Evolutionary conservation across 2,113 vertebrate genomes (phyloP), one percentile per base, ranked within the genome.

Genomic region (Epinephelus lanceolatus): DNA sequence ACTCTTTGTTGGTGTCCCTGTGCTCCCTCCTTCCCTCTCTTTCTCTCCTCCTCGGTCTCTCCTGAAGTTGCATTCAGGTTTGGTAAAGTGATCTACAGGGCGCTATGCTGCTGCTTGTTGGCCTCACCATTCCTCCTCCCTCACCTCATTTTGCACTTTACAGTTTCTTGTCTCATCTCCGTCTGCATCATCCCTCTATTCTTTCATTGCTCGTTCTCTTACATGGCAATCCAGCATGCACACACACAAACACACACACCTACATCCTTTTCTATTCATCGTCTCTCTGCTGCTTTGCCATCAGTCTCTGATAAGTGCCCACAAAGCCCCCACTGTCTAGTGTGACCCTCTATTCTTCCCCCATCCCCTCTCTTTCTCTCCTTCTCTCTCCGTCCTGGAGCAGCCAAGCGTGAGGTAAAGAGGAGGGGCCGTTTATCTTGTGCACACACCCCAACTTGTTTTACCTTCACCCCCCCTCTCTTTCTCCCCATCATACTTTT

Each of bases 291-390:
- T 81, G 85, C 92, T 88, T 89, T 84, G 25, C 67, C 94, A 94
- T 90, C 91, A 85, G 84, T 86, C 84, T 83, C 79, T 91, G 96
- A 96, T 97, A 96, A 96, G 94, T 92, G 93, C 87, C 95, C 97
- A 99, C 97, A 99, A 99, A 99, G 97, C 96, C 94, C 85, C 94
- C 95, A 97, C 97, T 98, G 93, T 94, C 88, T 94, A 33, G 76
- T 83, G 83, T 88, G 88, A 93, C 92, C 90, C 88, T 90, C 81
- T 80, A 91, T 92, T 92, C 89, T 90, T 83, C 78, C 84, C 71
- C 66, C 73, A 71, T 82, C 83, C 83, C 76, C 83, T 88, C 90
- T 80, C 80, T 60, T 59, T n/a, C 80, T 82, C 77, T 83, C 83
- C 70, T 60, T 87, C 76, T 83, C 83, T 79, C 73, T 74, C 88